Percentiles rank a stretch among this genome's conserved stretches.
These are phyloP conservation scores for Armadillidium nasatum DNA, from an alignment of 1,140 invertebrate species.

Conservation along the genomic window DNA sequence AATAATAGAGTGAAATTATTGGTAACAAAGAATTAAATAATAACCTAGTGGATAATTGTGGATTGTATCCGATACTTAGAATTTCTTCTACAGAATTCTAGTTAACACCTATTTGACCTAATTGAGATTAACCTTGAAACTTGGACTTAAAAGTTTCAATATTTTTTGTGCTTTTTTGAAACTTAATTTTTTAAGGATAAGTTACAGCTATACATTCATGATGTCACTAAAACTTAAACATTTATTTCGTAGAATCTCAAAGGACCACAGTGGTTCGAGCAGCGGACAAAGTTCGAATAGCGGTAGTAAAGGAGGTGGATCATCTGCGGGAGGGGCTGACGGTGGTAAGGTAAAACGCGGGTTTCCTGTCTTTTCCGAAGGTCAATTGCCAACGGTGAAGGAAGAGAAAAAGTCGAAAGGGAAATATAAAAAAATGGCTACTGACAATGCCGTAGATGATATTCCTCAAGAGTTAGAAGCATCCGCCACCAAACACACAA, in stretches of 20 bases:
- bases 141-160: too few species aligned
- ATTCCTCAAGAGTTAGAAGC: neutral
- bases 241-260: slow-evolving; percentile 44
- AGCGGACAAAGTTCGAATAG: neutral
- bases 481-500: slow-evolving; percentile 14
- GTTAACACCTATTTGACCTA: too few species aligned
- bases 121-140: too few species aligned
- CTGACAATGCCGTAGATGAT: neutral
- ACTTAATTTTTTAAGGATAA: too few species aligned
- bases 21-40: too few species aligned
- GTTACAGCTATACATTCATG: slow-evolving; percentile 8
- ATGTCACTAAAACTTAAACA: slow-evolving; percentile 44
- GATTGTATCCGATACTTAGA: too few species aligned
- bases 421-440: slow-evolving; percentile 30
- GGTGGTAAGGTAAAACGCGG: slow-evolving; percentile 19
- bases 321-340: neutral
- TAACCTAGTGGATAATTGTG: too few species aligned
- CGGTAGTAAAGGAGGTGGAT: neutral
- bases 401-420: slow-evolving; percentile 31
- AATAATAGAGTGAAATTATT: too few species aligned
- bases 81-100: too few species aligned
- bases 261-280: slow-evolving; percentile 35
- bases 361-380: slow-evolving; percentile 1
- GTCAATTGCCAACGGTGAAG: slow-evolving; percentile 33
- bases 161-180: too few species aligned